Evolutionary conservation across 2,113 vertebrate genomes (phyloP).

Genomic region (Siniperca chuatsi): DNA sequence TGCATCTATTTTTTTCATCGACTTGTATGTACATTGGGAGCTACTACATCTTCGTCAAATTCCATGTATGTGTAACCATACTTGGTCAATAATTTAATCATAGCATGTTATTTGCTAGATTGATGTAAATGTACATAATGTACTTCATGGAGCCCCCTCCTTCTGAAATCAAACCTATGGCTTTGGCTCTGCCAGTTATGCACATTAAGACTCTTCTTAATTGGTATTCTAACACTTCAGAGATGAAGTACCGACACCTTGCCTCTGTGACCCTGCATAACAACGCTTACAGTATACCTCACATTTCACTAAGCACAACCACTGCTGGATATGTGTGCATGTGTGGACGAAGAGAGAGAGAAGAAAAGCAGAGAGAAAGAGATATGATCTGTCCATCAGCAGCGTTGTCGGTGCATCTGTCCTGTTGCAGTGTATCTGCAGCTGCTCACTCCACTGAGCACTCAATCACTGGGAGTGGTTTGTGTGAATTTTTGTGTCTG

Average conservation of each 20-base stretch:
- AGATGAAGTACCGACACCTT: slow-evolving; percentile 62
- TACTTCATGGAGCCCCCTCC: background rate
- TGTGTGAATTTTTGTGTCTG: slow-evolving; percentile 51
- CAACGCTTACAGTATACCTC: slow-evolving; percentile 52
- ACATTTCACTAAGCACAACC: slow-evolving; percentile 60
- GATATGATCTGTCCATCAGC: slow-evolving; percentile 67
- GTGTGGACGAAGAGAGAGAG: slow-evolving; percentile 15
- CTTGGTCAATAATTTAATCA: background rate
- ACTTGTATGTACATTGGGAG: background rate
- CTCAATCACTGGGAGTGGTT: slow-evolving; percentile 68
- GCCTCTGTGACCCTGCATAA: slow-evolving; percentile 64
- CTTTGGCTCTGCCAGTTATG: slow-evolving; percentile 28
- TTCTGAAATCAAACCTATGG: slow-evolving; percentile 7
- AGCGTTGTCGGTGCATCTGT: slow-evolving; percentile 55
- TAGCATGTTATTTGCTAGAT: background rate
- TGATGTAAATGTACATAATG: background rate
- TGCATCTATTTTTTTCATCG: background rate
- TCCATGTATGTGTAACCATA: background rate
- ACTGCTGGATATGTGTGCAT: background rate
- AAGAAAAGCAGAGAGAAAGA: slow-evolving; percentile 34
- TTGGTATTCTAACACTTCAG: slow-evolving; percentile 73
- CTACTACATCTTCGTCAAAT: background rate
- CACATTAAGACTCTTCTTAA: slow-evolving; percentile 56
- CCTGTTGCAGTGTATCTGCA: slow-evolving; percentile 47
- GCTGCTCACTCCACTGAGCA: slow-evolving; percentile 70